Conservation (phyloP, 2,797 vertebrate species). For the Syngnathus acus region DNA sequence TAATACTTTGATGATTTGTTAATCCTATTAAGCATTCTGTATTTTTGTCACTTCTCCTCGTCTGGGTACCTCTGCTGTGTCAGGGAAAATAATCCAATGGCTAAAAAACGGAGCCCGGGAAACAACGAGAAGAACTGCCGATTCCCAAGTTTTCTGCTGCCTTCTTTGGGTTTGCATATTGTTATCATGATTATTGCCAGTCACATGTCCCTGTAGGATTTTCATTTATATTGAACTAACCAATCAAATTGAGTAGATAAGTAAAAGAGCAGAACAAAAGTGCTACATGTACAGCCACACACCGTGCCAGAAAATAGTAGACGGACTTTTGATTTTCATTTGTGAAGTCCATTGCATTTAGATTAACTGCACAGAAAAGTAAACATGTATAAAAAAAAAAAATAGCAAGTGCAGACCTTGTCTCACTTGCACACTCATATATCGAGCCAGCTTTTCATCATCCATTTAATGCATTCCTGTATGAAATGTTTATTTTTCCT, state of each 20-base stretch:
- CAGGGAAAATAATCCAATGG: constrained; percentile 52
- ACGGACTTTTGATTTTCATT: constrained; percentile 47
- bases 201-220: constrained; percentile 33
- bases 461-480: constrained; percentile 33
- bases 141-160: constrained; percentile 46
- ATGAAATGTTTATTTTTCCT: constrained; percentile 31
- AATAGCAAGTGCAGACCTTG: constrained; percentile 23
- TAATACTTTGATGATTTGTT: constrained; percentile 54
- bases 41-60: constrained; percentile 45
- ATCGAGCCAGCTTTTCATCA: constrained; percentile 40
- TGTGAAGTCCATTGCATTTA: constrained; percentile 41
- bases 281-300: constrained; percentile 51
- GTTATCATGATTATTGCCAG: constrained; percentile 40
- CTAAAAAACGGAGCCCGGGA: constrained; percentile 41
- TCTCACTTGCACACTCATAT: constrained; percentile 21
- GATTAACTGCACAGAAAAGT: constrained; percentile 34
- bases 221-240: constrained; percentile 15
- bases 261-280: constrained; percentile 24
- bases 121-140: constrained; percentile 41
- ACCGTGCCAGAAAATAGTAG: constrained; percentile 31
- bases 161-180: constrained; percentile 29
- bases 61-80: constrained; percentile 29
- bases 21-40: constrained; percentile 47
- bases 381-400: constrained; percentile 21
- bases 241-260: constrained; percentile 26